Base-by-base conservation (phyloP, 2,888 invertebrate genomes). In the Catocala sponsa region DNA sequence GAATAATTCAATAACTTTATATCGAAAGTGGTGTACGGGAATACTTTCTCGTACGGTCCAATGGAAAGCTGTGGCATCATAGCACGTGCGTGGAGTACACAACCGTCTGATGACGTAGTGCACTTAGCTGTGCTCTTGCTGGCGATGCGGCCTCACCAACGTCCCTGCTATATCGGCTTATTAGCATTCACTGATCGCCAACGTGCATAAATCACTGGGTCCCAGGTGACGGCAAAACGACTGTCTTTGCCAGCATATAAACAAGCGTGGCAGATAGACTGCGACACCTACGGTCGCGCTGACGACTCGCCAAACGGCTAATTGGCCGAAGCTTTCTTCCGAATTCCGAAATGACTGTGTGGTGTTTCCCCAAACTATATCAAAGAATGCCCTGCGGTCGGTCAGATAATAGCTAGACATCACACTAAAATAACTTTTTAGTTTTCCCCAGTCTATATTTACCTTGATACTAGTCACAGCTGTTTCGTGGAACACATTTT, bases 231-330 rank as follows among this genome's bases (percentile, higher is more conserved):
- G 78, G 81, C 81, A 80, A 85, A 82, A 84, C 81, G 76, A 75
- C 73, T 78, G 76, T 79, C 72, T 76, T 74, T 86, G 86, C 87
- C 87, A 85, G 85, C 80, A 81, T 85, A 86, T 86, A 88, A 89
- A 86, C 86, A 81, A 86, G 76, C 80, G 82, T 79, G 72, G 73
- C 83, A 76, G 81, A 80, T 82, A 78, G 74, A 76, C 79, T 78
- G 75, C 80, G 83, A 83, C 83, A 78, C 68, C 79, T 77, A 79
- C 76, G 67, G 68, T 64, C 55, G 69, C 56, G 67, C 79, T 79
- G 84, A 85, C 79, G 70, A 80, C 73, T 80, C 78, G 81, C 83
- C 80, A 80, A 80, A 71, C 75, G 62, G 73, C 74, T 87, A 85
- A 86, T 85, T 85, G 79, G 70, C 67, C 70, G 70, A 78, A 74